These are phyloP conservation scores for Amaurobius ferox DNA, from an alignment of 2,888 invertebrate genomes.

Conservation along the genomic window DNA sequence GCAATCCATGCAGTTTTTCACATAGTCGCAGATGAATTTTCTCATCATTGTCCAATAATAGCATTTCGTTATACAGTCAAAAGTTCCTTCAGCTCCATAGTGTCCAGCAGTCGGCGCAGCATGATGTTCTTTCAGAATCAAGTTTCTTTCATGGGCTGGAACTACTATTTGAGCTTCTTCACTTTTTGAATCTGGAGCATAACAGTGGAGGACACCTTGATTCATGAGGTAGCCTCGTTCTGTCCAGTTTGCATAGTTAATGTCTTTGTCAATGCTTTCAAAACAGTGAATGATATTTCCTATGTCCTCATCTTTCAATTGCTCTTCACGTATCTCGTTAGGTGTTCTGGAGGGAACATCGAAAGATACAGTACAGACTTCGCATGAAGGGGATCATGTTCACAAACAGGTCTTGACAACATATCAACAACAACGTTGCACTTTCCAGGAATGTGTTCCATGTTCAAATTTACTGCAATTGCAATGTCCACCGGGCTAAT, in stretches of 20 bases:
- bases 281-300: too few relatives aligned
- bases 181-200: background rate
- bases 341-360: too few relatives aligned
- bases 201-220: constrained; percentile 23
- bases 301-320: too few relatives aligned
- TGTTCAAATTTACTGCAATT: too few relatives aligned
- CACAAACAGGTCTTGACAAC: too few relatives aligned
- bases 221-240: constrained; percentile 3
- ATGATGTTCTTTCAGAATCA: constrained; percentile 47
- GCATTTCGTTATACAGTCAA: constrained; percentile 4
- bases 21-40: constrained; percentile 8
- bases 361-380: too few relatives aligned
- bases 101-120: constrained; percentile 64
- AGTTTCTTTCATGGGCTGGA: background rate
- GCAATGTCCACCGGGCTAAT: too few relatives aligned
- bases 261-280: constrained; percentile 51
- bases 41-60: constrained; percentile 5
- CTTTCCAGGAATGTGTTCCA: too few relatives aligned
- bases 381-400: too few relatives aligned
- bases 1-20: background rate
- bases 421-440: too few relatives aligned
- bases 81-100: constrained; percentile 46
- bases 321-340: too few relatives aligned
- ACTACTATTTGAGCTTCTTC: constrained; percentile 28
- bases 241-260: constrained; percentile 9